phyloP scores from a whole-genome alignment of 2,797 vertebrate species.

The Ibycter americanus region DNA sequence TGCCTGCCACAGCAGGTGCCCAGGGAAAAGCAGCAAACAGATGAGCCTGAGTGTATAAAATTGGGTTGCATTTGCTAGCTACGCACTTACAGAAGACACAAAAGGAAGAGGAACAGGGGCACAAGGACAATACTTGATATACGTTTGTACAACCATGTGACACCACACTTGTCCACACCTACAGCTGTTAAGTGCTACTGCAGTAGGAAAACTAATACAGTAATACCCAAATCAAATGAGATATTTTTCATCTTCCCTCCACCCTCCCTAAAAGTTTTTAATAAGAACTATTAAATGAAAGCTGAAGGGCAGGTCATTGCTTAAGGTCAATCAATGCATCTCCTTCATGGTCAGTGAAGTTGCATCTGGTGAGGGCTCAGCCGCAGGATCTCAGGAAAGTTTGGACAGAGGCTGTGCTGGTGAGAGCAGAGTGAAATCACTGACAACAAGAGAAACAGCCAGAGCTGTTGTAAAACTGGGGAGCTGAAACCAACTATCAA shows the following conservation, averaged over 20 bases:
- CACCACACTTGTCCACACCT: background rate
- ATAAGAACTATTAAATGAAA: background rate
- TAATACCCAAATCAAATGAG: background rate
- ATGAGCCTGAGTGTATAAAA: background rate
- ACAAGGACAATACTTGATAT: background rate
- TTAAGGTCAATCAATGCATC: background rate
- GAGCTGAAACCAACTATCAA: background rate
- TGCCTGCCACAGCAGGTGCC: background rate
- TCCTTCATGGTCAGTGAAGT: background rate
- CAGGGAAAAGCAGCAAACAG: background rate
- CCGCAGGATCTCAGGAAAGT: background rate
- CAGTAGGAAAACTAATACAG: background rate
- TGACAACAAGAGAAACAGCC: background rate
- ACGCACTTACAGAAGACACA: background rate
- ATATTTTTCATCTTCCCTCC: background rate
- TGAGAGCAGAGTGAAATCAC: background rate
- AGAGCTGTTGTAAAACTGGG: background rate
- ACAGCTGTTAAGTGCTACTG: background rate
- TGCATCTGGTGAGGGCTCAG: background rate
- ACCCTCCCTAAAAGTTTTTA: background rate
- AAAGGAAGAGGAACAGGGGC: background rate
- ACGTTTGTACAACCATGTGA: background rate
- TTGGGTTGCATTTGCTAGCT: background rate
- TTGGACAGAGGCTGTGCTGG: background rate
- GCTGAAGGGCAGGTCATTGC: background rate